These are phyloP conservation scores for Dynastes grantii DNA, from an alignment of 2,888 invertebrate genomes.

Conservation along the genomic window DNA sequence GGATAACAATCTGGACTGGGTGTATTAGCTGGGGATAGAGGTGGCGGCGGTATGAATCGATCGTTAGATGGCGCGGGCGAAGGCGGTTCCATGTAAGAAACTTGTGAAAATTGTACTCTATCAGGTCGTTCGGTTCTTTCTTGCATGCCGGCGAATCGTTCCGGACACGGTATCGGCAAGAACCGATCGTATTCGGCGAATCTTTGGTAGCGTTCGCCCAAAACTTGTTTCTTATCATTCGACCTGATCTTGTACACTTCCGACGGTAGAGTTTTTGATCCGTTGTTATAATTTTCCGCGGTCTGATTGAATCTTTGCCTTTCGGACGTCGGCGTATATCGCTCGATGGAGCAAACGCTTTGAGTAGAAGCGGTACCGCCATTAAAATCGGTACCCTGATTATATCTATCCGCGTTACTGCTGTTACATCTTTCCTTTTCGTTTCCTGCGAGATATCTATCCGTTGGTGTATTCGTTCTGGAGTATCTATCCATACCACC, in stretches of 20 bases:
- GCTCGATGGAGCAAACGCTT: conserved; percentile 62
- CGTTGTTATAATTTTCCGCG: conserved; percentile 66
- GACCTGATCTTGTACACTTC: conserved; percentile 66
- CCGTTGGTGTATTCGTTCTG: conserved; percentile 66
- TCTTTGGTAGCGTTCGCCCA: conserved; percentile 62
- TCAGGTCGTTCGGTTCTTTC: conserved; percentile 61
- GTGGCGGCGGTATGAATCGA: conserved; percentile 76
- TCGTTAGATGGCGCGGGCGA: conserved; percentile 75
- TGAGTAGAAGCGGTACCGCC: conserved; percentile 58
- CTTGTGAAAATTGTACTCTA: conserved; percentile 62
- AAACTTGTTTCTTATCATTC: conserved; percentile 64
- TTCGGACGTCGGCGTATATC: conserved; percentile 64
- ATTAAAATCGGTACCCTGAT: conserved; percentile 45
- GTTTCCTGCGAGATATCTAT: conserved; percentile 59
- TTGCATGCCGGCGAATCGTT: conserved; percentile 65
- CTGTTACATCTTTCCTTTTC: conserved; percentile 67
- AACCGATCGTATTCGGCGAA: conserved; percentile 61
- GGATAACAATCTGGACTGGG: conserved; percentile 76
- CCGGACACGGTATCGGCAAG: conserved; percentile 68
- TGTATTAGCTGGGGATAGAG: conserved; percentile 75
- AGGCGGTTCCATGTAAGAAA: conserved; percentile 73
- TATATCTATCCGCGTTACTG: conserved; percentile 55
- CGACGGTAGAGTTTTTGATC: conserved; percentile 67
- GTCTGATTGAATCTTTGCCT: conserved; percentile 62
- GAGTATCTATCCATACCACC: conserved; percentile 63